Evolutionary conservation across 2,888 invertebrate genomes (phyloP).

Genomic region (Tipula vernalis): DNA sequence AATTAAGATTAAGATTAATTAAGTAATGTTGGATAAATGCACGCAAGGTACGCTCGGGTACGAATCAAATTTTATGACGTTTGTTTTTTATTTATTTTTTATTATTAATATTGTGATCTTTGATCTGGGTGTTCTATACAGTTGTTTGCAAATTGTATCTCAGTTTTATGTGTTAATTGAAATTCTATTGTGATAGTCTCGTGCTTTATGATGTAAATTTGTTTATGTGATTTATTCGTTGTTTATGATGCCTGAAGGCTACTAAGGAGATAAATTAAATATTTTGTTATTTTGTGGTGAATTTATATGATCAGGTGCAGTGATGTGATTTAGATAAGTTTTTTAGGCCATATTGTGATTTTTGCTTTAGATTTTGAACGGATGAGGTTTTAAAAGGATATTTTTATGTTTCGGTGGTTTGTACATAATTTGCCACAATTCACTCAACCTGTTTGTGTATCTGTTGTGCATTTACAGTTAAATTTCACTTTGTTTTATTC

Average conservation of each 20-base stretch:
- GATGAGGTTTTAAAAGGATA: too few relatives aligned
- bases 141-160: background rate
- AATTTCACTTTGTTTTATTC: too few relatives aligned
- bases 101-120: background rate
- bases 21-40: background rate
- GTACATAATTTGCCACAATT: too few relatives aligned
- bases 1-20: background rate
- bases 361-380: background rate
- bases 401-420: too few relatives aligned
- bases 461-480: too few relatives aligned
- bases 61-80: background rate
- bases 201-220: background rate
- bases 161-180: background rate
- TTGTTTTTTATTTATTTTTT: background rate
- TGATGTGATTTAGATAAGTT: background rate
- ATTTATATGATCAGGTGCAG: background rate
- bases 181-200: background rate
- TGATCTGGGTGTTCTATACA: background rate
- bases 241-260: conserved; percentile 4
- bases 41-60: background rate
- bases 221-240: background rate
- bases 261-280: background rate
- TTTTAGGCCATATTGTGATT: background rate
- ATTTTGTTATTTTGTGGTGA: background rate
- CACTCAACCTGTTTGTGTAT: too few relatives aligned